A percentile compares a stretch with the other conserved stretches of the same genome.
Conservation (phyloP, 2,113 vertebrate species). For the Geothlypis trichas region DNA sequence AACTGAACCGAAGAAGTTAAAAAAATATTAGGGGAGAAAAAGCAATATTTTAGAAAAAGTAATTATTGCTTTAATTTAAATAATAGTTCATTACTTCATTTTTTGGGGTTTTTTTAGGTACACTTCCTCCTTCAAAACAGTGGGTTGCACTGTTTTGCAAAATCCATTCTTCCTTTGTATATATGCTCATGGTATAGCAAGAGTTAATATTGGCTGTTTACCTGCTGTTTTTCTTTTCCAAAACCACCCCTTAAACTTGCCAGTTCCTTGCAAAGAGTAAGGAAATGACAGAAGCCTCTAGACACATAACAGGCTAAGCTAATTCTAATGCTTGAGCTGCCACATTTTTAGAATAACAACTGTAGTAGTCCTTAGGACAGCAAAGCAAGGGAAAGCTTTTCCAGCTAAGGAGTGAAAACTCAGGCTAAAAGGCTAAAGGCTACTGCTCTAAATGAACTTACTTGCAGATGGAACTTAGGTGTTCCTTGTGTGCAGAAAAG, state of each 20-base stretch:
- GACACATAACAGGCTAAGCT: background rate
- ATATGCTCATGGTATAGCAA: background rate
- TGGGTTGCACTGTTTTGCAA: background rate
- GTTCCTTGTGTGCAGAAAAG: background rate
- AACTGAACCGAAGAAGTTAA: background rate
- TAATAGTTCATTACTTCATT: background rate
- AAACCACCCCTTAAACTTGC: background rate
- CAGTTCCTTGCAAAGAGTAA: background rate
- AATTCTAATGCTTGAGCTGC: background rate
- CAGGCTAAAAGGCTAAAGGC: background rate
- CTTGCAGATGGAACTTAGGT: background rate
- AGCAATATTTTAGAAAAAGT: background rate
- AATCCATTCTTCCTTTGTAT: background rate
- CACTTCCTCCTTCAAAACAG: background rate
- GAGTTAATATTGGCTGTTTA: background rate
- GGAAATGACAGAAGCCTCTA: background rate
- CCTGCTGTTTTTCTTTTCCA: background rate
- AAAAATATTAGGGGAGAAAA: background rate
- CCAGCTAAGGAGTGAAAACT: background rate
- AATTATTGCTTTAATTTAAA: background rate
- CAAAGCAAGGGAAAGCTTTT: background rate
- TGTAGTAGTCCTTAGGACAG: background rate
- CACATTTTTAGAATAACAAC: background rate
- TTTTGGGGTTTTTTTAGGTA: background rate
- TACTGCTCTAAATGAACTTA: background rate